A percentile compares a stretch with the other conserved stretches of the same genome.
Evolutionary conservation across 2,113 vertebrate genomes (phyloP).

Genomic region (Chaetura pelagica): DNA sequence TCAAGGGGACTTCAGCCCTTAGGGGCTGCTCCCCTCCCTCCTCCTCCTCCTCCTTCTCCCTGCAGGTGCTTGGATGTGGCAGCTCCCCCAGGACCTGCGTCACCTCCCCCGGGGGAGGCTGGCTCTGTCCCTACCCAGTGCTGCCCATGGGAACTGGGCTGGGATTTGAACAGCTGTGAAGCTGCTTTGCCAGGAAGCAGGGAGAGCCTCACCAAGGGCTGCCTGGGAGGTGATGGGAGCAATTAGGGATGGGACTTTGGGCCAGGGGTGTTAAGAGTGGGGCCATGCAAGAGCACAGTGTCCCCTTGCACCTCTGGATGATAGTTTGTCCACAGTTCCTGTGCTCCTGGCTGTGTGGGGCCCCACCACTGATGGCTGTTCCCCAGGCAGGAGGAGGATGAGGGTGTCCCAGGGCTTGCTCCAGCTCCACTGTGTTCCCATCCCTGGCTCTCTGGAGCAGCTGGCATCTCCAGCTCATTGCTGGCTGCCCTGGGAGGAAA

Average conservation of each 20-base stretch:
- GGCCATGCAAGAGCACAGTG: not conserved
- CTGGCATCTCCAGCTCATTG: not conserved
- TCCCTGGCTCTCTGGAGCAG: not conserved
- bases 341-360: not conserved
- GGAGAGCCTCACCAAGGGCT: not conserved
- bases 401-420: not conserved
- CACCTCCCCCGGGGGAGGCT: not conserved
- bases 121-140: rapidly evolving
- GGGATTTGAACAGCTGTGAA: not conserved
- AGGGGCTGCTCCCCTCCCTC: not conserved
- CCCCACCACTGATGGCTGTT: not conserved
- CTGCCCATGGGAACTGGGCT: rapidly evolving
- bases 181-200: not conserved
- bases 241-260: rapidly evolving
- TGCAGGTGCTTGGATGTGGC: not conserved
- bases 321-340: not conserved
- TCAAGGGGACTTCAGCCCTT: not conserved
- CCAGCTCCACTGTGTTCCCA: not conserved
- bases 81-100: not conserved
- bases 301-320: not conserved
- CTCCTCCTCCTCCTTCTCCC: not conserved
- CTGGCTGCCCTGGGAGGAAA: conserved; percentile 29
- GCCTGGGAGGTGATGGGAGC: not conserved
- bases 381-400: not conserved
- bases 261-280: not conserved